Conservation (phyloP, 2,797 vertebrate genomes). For the Otus scops region DNA sequence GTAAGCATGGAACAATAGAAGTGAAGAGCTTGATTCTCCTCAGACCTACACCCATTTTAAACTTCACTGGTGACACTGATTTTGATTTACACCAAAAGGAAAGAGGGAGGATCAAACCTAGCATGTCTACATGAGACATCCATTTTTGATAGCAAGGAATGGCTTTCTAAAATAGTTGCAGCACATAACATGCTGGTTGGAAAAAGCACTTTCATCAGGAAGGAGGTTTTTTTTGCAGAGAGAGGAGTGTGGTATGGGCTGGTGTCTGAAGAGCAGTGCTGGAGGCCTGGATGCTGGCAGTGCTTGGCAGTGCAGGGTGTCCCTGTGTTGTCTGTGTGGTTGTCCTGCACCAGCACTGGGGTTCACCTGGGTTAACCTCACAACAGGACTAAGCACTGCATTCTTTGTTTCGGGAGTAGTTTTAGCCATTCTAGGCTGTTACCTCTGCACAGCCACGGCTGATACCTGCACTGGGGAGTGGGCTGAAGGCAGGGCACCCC, state of each 20-base stretch:
- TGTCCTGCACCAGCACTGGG: neutral
- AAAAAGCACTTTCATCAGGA: neutral
- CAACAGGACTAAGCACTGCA: neutral
- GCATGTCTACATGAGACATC: neutral
- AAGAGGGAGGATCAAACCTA: neutral
- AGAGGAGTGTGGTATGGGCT: neutral
- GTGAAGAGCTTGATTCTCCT: slow-evolving; percentile 13
- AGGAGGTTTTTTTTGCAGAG: neutral
- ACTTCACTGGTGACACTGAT: neutral
- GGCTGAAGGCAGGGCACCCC: neutral
- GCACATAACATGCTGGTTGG: neutral
- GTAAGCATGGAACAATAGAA: slow-evolving; percentile 45
- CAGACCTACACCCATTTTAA: neutral
- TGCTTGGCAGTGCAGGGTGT: neutral
- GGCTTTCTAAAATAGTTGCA: neutral
- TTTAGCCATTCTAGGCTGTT: neutral
- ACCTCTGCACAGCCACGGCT: neutral
- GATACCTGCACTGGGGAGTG: neutral
- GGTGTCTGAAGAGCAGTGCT: neutral
- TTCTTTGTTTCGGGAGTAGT: neutral
- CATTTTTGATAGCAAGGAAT: neutral
- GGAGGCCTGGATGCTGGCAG: neutral
- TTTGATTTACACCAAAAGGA: slow-evolving; percentile 15
- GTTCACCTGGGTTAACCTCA: neutral
- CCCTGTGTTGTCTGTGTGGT: rapidly evolving